Evolutionary conservation across 1,140 invertebrate species (phyloP).

Genomic region (Formica exsecta): DNA sequence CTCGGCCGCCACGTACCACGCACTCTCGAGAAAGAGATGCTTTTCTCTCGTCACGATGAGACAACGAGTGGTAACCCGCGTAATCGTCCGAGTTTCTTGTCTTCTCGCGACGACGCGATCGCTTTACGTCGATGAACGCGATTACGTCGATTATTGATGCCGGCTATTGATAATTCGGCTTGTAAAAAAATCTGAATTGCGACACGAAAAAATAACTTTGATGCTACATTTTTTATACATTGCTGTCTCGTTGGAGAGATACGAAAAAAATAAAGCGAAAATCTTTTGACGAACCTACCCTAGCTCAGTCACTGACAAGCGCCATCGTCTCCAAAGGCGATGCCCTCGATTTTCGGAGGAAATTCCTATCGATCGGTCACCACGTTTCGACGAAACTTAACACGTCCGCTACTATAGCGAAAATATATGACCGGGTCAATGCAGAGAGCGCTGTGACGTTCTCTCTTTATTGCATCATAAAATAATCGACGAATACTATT

Average conservation of each 20-base stretch:
- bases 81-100: not conserved
- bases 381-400: constrained; percentile 25
- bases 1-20: constrained; percentile 39
- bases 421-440: constrained; percentile 44
- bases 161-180: not conserved
- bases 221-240: not conserved
- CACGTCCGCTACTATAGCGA: constrained; percentile 1
- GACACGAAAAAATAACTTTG: not conserved
- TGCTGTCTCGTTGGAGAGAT: not conserved
- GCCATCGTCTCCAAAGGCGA: constrained; percentile 23
- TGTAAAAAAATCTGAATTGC: not conserved
- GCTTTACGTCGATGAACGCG: not conserved
- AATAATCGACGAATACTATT: not conserved
- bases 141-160: no score
- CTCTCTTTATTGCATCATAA: not conserved
- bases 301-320: constrained; percentile 23
- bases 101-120: not conserved
- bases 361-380: constrained; percentile 42
- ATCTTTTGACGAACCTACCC: not conserved
- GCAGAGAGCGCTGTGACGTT: constrained; percentile 15
- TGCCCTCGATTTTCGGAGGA: constrained; percentile 26
- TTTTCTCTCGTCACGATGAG: constrained; percentile 24
- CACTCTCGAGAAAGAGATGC: constrained; percentile 47
- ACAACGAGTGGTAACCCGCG: not conserved
- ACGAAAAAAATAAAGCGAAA: not conserved